phyloP scores from a whole-genome alignment of 2,797 vertebrate genomes.

The Moxostoma hubbsi region DNA sequence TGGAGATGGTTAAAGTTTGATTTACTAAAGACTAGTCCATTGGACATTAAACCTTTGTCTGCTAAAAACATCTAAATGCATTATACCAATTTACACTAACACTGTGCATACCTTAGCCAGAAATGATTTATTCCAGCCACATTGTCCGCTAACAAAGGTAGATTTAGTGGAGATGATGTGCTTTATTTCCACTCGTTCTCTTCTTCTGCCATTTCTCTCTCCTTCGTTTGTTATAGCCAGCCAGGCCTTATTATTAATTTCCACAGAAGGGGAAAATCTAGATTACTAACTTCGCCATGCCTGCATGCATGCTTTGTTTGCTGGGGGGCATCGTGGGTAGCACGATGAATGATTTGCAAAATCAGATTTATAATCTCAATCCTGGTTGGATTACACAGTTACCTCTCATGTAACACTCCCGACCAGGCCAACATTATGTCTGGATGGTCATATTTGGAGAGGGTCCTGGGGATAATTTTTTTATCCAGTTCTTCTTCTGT shows the following conservation, averaged over 20 bases:
- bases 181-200: slow-evolving; percentile 27
- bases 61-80: not conserved
- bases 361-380: slow-evolving; percentile 59
- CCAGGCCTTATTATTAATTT: slow-evolving; percentile 49
- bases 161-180: slow-evolving; percentile 46
- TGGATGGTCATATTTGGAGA: slow-evolving; percentile 83
- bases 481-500: slow-evolving; percentile 44
- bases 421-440: slow-evolving; percentile 72
- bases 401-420: slow-evolving; percentile 55
- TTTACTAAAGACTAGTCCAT: not conserved
- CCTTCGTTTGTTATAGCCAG: slow-evolving; percentile 47
- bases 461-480: slow-evolving; percentile 68
- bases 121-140: slow-evolving; percentile 30
- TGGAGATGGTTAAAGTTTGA: not conserved
- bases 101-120: not conserved
- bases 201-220: slow-evolving; percentile 2
- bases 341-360: slow-evolving; percentile 46
- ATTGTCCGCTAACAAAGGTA: slow-evolving; percentile 47
- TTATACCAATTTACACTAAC: not conserved
- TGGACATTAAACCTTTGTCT: not conserved
- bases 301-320: not conserved
- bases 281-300: slow-evolving; percentile 21
- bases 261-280: slow-evolving; percentile 27
- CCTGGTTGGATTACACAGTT: slow-evolving; percentile 52
- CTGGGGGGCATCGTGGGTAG: not conserved